Conservation (phyloP, 2,888 invertebrate genomes). For the Ectropis crepuscularia region DNA sequence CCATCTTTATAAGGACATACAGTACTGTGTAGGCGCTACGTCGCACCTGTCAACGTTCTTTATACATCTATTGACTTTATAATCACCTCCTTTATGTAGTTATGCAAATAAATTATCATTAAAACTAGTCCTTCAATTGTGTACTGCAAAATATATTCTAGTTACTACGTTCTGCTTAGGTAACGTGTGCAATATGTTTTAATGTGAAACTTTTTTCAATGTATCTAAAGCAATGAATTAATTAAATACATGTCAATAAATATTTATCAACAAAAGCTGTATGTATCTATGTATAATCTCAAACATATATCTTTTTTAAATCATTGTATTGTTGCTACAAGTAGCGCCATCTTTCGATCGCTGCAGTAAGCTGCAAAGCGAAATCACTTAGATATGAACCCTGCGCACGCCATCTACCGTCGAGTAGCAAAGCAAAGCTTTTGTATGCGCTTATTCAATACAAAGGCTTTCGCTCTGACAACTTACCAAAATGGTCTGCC, state of each 20-base stretch:
- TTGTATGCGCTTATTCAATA: constrained; percentile 43
- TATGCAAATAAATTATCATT: constrained; percentile 36
- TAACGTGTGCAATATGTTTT: no score
- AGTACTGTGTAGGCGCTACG: constrained; percentile 38
- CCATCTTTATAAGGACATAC: constrained; percentile 12
- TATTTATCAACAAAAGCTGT: not conserved
- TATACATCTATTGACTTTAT: constrained; percentile 36
- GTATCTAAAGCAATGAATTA: no score
- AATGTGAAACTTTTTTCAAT: no score
- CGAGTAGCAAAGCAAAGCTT: constrained; percentile 58
- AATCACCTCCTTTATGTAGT: constrained; percentile 27
- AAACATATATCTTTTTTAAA: not conserved
- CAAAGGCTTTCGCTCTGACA: constrained; percentile 59
- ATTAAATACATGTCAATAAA: not conserved
- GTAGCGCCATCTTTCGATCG: constrained; percentile 57
- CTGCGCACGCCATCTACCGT: constrained; percentile 67
- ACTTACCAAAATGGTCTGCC: constrained; percentile 81
- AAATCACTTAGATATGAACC: constrained; percentile 48
- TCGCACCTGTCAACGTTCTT: constrained; percentile 40
- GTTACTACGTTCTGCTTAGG: not conserved
- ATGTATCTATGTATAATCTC: no score
- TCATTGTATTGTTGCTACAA: constrained; percentile 19
- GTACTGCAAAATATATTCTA: constrained; percentile 7
- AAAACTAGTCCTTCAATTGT: constrained; percentile 2
- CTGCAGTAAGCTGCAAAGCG: constrained; percentile 44